Conservation (phyloP, 2,113 vertebrate species). For the Terrapene triunguis region DNA sequence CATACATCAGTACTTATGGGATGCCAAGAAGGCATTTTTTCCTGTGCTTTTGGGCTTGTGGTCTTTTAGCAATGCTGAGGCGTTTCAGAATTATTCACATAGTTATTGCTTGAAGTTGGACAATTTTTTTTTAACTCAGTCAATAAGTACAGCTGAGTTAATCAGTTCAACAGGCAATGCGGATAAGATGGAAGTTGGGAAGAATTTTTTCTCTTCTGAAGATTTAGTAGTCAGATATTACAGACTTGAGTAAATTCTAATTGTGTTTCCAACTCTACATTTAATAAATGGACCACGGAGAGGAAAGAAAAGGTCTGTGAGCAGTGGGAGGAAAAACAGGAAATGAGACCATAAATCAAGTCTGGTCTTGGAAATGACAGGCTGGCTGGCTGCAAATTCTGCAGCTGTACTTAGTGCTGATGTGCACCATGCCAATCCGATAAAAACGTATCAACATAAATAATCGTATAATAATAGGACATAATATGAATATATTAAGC, state of each 20-base stretch:
- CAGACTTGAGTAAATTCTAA: conserved; percentile 61
- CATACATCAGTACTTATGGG: not conserved
- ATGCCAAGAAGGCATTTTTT: not conserved
- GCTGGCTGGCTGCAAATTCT: conserved; percentile 30
- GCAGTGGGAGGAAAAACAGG: conserved; percentile 55
- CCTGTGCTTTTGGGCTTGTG: not conserved
- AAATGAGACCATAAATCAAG: conserved; percentile 76
- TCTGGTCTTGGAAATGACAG: conserved; percentile 57
- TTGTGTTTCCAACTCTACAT: conserved; percentile 55
- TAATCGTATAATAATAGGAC: conserved; percentile 39
- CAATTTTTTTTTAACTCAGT: not conserved
- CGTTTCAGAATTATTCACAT: not conserved
- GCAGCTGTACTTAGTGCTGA: conserved; percentile 25
- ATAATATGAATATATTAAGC: not conserved
- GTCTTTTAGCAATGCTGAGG: not conserved
- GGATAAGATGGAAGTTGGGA: not conserved
- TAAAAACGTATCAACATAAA: conserved; percentile 46
- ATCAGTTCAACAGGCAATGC: conserved; percentile 4
- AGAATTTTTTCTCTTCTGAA: conserved; percentile 35
- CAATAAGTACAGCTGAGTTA: not conserved
- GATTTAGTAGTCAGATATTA: conserved; percentile 47
- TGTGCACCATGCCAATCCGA: conserved; percentile 18
- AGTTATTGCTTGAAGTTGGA: not conserved
- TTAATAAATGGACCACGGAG: conserved; percentile 64
- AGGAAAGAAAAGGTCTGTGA: not conserved